A percentile compares a stretch with the other conserved stretches of the same genome.
phyloP scores from a whole-genome alignment of 2,797 vertebrate genomes.

The Ctenopoma kingsleyae region DNA sequence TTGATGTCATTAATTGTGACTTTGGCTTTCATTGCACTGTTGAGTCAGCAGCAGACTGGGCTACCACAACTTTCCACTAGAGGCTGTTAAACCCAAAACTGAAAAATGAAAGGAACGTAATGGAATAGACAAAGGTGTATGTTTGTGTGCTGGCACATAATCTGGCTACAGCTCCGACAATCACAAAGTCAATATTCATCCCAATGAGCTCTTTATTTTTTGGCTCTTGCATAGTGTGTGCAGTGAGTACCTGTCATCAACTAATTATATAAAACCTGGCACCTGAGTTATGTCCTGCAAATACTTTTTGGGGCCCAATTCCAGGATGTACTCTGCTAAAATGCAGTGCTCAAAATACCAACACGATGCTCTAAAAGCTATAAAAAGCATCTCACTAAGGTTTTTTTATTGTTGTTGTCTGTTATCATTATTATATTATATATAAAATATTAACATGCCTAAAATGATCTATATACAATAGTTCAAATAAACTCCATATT shows the following conservation, averaged over 20 bases:
- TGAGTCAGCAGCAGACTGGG: background rate
- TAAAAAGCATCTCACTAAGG: background rate
- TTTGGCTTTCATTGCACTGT: background rate
- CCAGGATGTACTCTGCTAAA: too few relatives aligned
- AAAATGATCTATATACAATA: too few relatives aligned
- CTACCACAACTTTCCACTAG: slow-evolving; percentile 33
- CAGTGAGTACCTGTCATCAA: background rate
- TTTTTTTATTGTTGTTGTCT: background rate
- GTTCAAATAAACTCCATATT: too few relatives aligned
- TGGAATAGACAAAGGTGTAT: background rate
- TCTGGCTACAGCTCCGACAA: too few relatives aligned
- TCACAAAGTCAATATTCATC: background rate
- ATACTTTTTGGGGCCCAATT: too few relatives aligned
- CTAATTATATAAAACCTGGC: background rate
- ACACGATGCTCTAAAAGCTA: background rate
- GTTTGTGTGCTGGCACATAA: too few relatives aligned
- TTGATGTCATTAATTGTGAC: background rate
- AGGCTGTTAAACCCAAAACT: slow-evolving; percentile 6
- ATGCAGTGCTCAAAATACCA: too few relatives aligned
- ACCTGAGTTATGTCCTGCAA: background rate
- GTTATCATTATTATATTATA: too few relatives aligned
- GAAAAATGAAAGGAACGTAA: background rate
- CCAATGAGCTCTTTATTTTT: slow-evolving; percentile 4
- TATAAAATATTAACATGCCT: too few relatives aligned
- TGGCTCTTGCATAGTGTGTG: background rate